phyloP scores from a whole-genome alignment of 2,113 vertebrate genomes.

The Alexandromys fortis region DNA sequence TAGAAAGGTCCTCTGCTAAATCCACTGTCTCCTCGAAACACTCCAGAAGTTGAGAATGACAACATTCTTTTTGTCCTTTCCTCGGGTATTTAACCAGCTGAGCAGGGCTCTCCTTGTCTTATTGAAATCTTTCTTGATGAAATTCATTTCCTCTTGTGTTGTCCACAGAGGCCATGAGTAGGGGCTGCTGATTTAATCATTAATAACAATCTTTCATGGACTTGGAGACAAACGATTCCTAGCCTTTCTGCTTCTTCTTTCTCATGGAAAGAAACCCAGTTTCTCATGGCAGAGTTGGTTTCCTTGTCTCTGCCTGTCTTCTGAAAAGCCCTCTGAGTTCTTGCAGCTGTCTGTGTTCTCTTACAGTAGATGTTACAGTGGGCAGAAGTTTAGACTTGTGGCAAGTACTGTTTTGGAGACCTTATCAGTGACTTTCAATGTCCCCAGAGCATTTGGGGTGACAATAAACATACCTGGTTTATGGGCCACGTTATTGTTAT shows the following conservation, averaged over 20 bases:
- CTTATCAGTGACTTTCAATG: not conserved
- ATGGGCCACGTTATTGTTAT: not conserved
- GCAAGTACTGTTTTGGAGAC: not conserved
- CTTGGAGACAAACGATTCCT: constrained; percentile 23
- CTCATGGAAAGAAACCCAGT: not conserved
- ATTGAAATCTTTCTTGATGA: constrained; percentile 49
- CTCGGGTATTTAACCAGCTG: constrained; percentile 45
- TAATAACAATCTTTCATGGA: constrained; percentile 25
- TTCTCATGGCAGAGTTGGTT: not conserved
- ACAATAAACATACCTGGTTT: not conserved
- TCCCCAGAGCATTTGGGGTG: not conserved
- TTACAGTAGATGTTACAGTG: not conserved
- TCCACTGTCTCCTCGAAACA: not conserved
- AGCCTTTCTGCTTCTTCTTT: not conserved
- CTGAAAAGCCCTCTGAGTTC: not conserved
- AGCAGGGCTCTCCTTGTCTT: constrained; percentile 34
- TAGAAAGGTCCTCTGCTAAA: not conserved
- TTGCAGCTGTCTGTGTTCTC: not conserved
- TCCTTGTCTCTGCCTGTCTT: not conserved
- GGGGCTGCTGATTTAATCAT: not conserved
- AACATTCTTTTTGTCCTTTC: not conserved
- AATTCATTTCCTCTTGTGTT: constrained; percentile 23
- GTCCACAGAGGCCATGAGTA: not conserved
- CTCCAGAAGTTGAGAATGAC: not conserved
- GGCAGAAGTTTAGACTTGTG: not conserved